Evolutionary conservation across 2,888 invertebrate species (phyloP).

Genomic region (Anodontia alba): DNA sequence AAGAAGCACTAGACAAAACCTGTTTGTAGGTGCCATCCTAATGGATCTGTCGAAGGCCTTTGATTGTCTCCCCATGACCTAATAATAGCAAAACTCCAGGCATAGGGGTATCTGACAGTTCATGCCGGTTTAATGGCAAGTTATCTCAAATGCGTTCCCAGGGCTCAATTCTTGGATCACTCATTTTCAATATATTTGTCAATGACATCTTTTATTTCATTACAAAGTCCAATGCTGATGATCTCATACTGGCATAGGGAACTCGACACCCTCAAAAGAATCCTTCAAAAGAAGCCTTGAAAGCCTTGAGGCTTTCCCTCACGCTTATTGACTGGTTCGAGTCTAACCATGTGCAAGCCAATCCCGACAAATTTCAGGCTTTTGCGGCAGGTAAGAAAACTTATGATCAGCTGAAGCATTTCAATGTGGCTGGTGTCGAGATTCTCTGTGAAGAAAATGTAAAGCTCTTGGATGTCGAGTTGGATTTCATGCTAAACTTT

Average conservation of each 20-base stretch:
- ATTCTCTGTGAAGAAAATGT: too few species aligned
- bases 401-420: too few species aligned
- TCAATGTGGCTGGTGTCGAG: too few species aligned
- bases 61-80: slow-evolving; percentile 12
- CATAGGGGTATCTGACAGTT: slow-evolving; percentile 7
- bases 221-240: not conserved
- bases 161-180: not conserved
- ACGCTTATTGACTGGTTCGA: too few species aligned
- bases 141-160: not conserved
- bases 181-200: not conserved
- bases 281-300: not conserved
- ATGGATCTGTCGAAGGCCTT: slow-evolving; percentile 7
- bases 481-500: too few species aligned
- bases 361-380: too few species aligned
- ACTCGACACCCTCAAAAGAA: not conserved
- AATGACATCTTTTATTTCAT: slow-evolving; percentile 8
- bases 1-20: not conserved
- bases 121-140: not conserved
- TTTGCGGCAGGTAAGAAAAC: too few species aligned
- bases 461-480: too few species aligned
- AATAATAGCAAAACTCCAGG: not conserved
- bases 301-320: not conserved
- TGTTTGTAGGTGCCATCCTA: slow-evolving; percentile 7
- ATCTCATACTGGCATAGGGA: slow-evolving; percentile 1
- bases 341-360: too few species aligned